Conservation (phyloP, 2,797 vertebrate species). For the Rhynchonycteris naso region DNA sequence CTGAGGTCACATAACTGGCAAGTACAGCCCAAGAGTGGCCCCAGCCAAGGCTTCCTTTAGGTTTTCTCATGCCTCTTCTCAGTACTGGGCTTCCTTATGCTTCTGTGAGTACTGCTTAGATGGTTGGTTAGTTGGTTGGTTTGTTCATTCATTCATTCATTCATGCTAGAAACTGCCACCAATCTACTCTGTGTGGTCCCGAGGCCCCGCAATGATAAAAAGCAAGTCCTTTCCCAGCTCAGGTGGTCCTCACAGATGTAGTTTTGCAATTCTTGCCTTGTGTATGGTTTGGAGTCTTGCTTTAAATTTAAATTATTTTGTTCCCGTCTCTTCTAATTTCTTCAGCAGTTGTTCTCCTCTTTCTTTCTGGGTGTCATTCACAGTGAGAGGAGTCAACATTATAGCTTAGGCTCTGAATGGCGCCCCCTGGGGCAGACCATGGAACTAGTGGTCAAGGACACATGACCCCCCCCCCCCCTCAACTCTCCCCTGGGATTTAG, state of each 20-base stretch:
- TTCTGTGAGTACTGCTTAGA: neutral
- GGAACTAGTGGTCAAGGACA: neutral
- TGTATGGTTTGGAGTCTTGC: neutral
- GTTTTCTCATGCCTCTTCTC: neutral
- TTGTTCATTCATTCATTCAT: neutral
- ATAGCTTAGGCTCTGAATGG: neutral
- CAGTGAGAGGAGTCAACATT: too few relatives aligned
- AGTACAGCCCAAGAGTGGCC: neutral
- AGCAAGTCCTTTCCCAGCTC: rapidly evolving
- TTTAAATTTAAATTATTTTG: neutral
- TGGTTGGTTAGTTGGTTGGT: too few relatives aligned
- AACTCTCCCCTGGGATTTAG: rapidly evolving
- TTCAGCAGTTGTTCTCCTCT: neutral
- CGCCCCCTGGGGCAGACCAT: neutral
- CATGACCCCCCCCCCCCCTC: rapidly evolving
- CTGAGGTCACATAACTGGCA: neutral
- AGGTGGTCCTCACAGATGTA: neutral
- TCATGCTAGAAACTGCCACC: neutral
- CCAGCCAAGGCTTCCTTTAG: neutral
- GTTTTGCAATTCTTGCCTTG: neutral
- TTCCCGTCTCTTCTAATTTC: neutral
- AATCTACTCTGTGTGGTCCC: neutral
- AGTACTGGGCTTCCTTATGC: neutral
- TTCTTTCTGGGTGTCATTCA: neutral
- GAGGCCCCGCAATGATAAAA: neutral